Evolutionary conservation across 53 echinoderm and acorn worm species (phyloP).

Genomic region (Antedon mediterranea): DNA sequence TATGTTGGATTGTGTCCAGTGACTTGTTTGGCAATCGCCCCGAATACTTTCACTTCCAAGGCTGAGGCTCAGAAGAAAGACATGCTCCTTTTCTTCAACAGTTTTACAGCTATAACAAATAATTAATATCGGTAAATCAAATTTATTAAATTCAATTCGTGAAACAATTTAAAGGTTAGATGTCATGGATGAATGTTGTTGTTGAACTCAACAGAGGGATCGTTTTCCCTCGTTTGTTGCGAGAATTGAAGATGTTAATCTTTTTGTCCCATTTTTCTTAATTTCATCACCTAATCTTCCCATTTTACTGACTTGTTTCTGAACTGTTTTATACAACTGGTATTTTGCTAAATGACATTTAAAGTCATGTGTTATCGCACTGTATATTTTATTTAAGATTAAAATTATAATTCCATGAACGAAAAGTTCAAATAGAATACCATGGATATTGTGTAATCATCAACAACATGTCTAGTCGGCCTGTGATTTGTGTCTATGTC

Average conservation of each 20-base stretch:
- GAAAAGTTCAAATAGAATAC: not conserved
- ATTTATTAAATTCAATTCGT: not conserved
- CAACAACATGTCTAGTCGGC: no score
- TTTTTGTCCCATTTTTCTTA: not conserved
- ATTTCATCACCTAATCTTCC: not conserved
- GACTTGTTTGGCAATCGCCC: not conserved
- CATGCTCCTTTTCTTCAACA: not conserved
- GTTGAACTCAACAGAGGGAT: not conserved
- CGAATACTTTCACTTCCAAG: not conserved
- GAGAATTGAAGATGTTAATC: not conserved
- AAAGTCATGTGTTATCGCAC: no score
- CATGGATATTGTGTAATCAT: not conserved
- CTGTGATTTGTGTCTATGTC: no score
- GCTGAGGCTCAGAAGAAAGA: not conserved
- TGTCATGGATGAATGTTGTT: not conserved
- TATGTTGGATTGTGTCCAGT: not conserved
- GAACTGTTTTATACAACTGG: no score
- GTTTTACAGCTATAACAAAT: not conserved
- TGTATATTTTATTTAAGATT: no score
- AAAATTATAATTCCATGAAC: no score
- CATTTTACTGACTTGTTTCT: not conserved
- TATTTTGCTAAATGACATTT: no score
- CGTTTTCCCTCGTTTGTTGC: not conserved
- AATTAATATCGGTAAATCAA: not conserved
- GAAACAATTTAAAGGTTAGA: not conserved